Evolutionary conservation across 2,113 vertebrate species (phyloP).

Genomic region (Myrmophylax atrothorax): DNA sequence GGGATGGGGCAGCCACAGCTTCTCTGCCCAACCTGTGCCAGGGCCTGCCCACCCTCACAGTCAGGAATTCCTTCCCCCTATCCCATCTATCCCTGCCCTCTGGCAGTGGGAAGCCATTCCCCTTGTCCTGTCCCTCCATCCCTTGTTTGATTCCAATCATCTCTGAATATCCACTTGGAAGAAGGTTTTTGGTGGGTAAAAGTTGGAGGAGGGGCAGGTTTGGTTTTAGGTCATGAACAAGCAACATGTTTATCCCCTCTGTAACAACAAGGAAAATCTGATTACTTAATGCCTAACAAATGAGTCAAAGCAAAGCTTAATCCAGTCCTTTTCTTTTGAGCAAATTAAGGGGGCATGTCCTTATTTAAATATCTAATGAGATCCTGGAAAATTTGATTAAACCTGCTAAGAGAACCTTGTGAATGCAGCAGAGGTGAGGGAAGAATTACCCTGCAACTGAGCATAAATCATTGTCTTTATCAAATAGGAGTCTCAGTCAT

Average conservation of each 20-base stretch:
- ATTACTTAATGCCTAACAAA: conserved; percentile 20
- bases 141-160: not conserved
- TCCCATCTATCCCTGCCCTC: not conserved
- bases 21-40: no score
- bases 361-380: conserved; percentile 31
- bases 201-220: not conserved
- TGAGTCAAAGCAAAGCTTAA: not conserved
- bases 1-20: no score
- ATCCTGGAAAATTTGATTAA: conserved; percentile 32
- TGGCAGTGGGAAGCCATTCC: not conserved
- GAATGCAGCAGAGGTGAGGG: not conserved
- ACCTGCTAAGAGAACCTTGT: not conserved
- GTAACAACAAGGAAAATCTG: not conserved
- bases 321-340: conserved; percentile 14
- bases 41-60: no score
- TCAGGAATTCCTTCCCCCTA: not conserved
- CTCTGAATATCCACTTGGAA: not conserved
- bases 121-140: not conserved
- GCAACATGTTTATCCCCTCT: not conserved
- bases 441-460: not conserved
- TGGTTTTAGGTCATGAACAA: not conserved
- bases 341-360: not conserved
- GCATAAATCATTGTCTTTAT: not conserved
- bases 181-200: not conserved
- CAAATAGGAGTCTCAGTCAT: not conserved